Percentiles rank a stretch among this genome's conserved stretches.
phyloP scores from a whole-genome alignment of 2,113 vertebrate genomes.

The Ptyas mucosa region DNA sequence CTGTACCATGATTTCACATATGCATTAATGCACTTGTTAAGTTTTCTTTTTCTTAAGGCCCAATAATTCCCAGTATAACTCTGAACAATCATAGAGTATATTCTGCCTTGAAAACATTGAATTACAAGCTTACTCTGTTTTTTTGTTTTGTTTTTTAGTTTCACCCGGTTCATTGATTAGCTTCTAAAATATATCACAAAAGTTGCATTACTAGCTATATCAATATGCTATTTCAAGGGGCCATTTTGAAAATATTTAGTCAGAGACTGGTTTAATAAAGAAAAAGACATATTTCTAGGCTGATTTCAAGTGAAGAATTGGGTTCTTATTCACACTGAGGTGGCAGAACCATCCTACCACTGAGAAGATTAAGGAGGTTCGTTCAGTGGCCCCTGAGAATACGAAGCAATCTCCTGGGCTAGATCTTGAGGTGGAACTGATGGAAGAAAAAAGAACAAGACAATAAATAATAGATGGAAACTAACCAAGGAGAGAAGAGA shows the following conservation, averaged over 20 bases:
- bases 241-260: constrained; percentile 38
- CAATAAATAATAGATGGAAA: neutral
- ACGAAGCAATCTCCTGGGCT: neutral
- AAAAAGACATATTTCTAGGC: constrained; percentile 33
- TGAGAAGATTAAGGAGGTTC: neutral
- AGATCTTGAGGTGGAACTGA: neutral
- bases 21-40: constrained; percentile 38
- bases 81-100: constrained; percentile 59
- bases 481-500: neutral
- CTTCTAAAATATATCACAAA: constrained; percentile 55
- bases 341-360: neutral
- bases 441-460: neutral
- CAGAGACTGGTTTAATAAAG: constrained; percentile 47
- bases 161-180: constrained; percentile 58
- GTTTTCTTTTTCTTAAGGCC: neutral
- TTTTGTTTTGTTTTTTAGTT: constrained; percentile 47
- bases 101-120: constrained; percentile 57
- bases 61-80: constrained; percentile 45
- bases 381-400: neutral
- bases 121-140: constrained; percentile 59
- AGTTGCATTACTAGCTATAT: constrained; percentile 50
- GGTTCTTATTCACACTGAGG: neutral
- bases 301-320: constrained; percentile 25
- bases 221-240: constrained; percentile 37
- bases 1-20: constrained; percentile 37